Evolutionary conservation across 2,797 vertebrate genomes (phyloP).

Genomic region (Nannoperca obscura): DNA sequence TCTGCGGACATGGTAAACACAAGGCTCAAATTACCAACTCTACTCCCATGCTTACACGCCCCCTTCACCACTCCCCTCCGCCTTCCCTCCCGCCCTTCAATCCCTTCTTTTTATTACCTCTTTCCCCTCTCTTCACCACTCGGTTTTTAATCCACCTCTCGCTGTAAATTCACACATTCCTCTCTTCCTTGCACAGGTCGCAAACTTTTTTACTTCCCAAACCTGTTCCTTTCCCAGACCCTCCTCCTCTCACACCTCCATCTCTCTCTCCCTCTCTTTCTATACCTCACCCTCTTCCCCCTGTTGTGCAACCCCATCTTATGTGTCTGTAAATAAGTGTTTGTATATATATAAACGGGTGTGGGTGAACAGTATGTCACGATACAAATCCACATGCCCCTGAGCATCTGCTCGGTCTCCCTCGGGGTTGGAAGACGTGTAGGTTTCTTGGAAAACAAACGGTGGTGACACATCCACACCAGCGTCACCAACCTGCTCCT

Average conservation of each 20-base stretch:
- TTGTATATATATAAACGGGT: constrained; percentile 18
- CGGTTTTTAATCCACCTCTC: constrained; percentile 6
- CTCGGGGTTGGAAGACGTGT: background rate
- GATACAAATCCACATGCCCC: background rate
- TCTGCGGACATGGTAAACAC: constrained; percentile 77
- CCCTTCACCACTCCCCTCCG: constrained; percentile 21
- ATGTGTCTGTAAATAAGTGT: constrained; percentile 63
- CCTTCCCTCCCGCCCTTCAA: constrained; percentile 12
- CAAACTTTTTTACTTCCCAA: constrained; percentile 12
- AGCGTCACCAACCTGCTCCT: constrained; percentile 24
- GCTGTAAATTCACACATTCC: constrained; percentile 64
- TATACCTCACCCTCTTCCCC: background rate
- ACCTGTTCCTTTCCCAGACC: constrained; percentile 3
- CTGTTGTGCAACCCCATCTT: constrained; percentile 55
- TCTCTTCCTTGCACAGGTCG: constrained; percentile 30
- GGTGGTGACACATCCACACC: background rate
- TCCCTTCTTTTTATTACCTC: constrained; percentile 1
- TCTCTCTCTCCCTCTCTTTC: background rate
- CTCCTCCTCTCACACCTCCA: background rate
- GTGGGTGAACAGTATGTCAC: background rate
- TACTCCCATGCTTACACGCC: constrained; percentile 25
- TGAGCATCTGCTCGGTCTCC: constrained; percentile 23
- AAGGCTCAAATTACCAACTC: constrained; percentile 73
- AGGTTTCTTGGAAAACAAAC: constrained; percentile 61
- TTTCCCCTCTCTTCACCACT: constrained; percentile 2